Evolutionary conservation across 2,113 vertebrate genomes (phyloP), one percentile per base, ranked within the genome.

Genomic region (Marmota monax): DNA sequence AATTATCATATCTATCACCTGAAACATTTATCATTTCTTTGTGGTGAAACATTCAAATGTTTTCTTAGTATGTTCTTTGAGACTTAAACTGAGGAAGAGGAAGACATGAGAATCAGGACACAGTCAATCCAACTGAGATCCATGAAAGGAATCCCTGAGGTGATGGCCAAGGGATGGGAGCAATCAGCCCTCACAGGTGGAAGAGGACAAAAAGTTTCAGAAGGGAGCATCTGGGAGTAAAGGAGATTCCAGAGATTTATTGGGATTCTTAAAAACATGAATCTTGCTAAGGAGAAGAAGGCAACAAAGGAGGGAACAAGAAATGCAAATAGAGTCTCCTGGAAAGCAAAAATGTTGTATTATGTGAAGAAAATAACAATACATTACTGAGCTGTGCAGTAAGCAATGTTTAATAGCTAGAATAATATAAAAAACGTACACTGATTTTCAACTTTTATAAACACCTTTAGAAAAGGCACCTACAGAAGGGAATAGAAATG

Each of bases 401-500:
- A 86, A 86, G 69, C 42, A 92, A 84, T 74, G 88, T 94, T 91
- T 91, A 56, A 61, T 78, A 86, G 58, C 16, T 72, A n/a, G n/a
- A 84, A 16, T 65, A 88, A 92, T 84, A 56, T 39, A 82, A 61
- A 70, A 32, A 61, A 25, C n/a, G 0, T 79, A 70, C 39, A 88
- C 76, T 73, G 20, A 63, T 63, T 96, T 93, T 76, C 27, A 94
- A 89, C 39, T 69, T 85, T 77, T 94, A 45, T 58, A 94, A 39
- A 2, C 37, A 72, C 29, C 22, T 85, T 16, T 53, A 90, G 23
- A 48, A 27, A 92, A 90, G 79, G 11, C 34, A 80, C 18, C 53
- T 69, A 86, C 17, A 92, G 2, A 92, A 88, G 23, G 90, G 63
- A 94, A 78, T 82, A 10, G 77, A 72, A 96, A 78, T 86, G 37